A percentile compares a stretch with the other conserved stretches of the same genome.
phyloP scores from a whole-genome alignment of 2,888 invertebrate genomes.

The Cataglyphis albicans region DNA sequence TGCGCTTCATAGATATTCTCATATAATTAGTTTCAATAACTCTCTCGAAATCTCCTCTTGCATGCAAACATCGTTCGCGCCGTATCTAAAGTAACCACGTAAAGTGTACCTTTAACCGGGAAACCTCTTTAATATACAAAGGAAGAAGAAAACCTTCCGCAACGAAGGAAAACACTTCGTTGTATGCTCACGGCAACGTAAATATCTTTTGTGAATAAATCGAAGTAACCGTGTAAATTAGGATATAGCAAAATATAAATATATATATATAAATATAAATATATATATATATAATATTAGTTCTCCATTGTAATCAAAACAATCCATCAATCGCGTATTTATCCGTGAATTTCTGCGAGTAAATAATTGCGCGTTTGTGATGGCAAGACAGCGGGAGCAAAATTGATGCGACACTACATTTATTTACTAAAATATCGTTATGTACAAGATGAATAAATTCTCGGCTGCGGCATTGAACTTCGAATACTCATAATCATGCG shows the following conservation, averaged over 20 bases:
- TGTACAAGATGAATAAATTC: conserved; percentile 40
- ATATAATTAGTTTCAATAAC: conserved; percentile 24
- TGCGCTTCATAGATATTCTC: neutral
- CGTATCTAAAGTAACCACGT: neutral
- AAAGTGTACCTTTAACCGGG: neutral
- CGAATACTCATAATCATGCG: conserved; percentile 54
- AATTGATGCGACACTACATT: neutral
- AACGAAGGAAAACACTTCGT: conserved; percentile 12
- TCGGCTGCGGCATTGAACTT: conserved; percentile 52
- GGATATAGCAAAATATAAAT: too few species aligned
- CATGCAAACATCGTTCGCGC: neutral
- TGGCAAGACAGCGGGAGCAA: neutral
- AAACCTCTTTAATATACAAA: conserved; percentile 10
- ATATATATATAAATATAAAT: neutral
- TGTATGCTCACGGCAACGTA: neutral
- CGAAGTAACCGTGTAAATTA: neutral
- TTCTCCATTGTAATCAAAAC: neutral
- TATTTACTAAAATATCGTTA: neutral
- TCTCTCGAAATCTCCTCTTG: neutral
- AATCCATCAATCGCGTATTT: neutral
- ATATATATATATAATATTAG: neutral
- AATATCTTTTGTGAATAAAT: conserved; percentile 6
- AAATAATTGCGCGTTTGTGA: neutral
- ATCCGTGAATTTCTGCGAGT: neutral
- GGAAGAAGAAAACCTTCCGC: neutral